Conservation (phyloP, 1,140 invertebrate genomes). For the Ctenoplectra terminalis region DNA sequence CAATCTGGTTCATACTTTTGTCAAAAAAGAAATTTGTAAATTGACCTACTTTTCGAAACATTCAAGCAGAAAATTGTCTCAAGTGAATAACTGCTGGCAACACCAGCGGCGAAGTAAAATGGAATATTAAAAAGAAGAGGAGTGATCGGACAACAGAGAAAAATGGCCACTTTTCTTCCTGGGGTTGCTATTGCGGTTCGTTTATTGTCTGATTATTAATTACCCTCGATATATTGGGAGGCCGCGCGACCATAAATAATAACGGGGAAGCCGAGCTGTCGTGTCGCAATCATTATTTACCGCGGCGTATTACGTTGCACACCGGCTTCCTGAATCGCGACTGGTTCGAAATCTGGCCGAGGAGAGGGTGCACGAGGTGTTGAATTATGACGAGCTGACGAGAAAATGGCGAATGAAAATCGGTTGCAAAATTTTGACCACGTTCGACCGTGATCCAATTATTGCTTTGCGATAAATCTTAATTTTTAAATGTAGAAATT, state of each 20-base stretch:
- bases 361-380: background rate
- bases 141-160: too few relatives aligned
- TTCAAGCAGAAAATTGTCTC: too few relatives aligned
- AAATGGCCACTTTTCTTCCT: slow-evolving; percentile 1
- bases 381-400: slow-evolving; percentile 45
- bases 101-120: too few relatives aligned
- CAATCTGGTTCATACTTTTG: too few relatives aligned
- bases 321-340: slow-evolving; percentile 30
- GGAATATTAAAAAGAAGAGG: background rate
- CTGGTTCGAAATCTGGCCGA: slow-evolving; percentile 34
- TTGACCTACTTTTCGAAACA: too few relatives aligned
- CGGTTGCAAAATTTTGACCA: slow-evolving; percentile 12
- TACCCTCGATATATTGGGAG: slow-evolving; percentile 54
- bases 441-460: slow-evolving; percentile 3
- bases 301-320: slow-evolving; percentile 53
- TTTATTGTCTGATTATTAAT: slow-evolving; percentile 67
- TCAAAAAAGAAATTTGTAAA: too few relatives aligned
- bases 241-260: slow-evolving; percentile 54
- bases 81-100: background rate
- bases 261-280: slow-evolving; percentile 21
- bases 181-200: slow-evolving; percentile 40
- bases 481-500: background rate
- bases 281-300: slow-evolving; percentile 62
- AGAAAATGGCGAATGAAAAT: slow-evolving; percentile 32
- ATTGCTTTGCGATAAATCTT: background rate